A percentile compares a stretch with the other conserved stretches of the same genome.
Evolutionary conservation across 2,888 invertebrate species (phyloP).

Genomic region (Phaonia tiefii): DNA sequence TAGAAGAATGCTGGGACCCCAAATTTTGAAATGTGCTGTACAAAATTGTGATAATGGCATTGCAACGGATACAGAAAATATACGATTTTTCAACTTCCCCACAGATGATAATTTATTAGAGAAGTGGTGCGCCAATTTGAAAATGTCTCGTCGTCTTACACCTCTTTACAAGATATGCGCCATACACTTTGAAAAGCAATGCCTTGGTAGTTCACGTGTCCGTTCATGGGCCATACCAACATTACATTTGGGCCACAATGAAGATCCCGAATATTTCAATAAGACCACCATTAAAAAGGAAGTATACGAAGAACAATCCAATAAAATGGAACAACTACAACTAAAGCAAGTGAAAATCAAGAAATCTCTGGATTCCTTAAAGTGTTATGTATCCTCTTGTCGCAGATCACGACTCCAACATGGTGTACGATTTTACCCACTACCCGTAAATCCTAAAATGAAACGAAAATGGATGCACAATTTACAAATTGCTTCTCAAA

Average conservation of each 20-base stretch:
- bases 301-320: conserved; percentile 37
- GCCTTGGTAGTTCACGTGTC: conserved; percentile 69
- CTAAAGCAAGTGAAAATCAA: conserved; percentile 71
- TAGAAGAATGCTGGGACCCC: conserved; percentile 64
- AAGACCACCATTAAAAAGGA: conserved; percentile 51
- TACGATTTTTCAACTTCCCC: conserved; percentile 68
- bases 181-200: conserved; percentile 67
- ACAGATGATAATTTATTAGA: conserved; percentile 61
- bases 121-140: conserved; percentile 69
- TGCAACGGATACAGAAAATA: conserved; percentile 48
- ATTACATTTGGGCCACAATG: conserved; percentile 58
- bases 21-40: conserved; percentile 66
- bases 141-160: conserved; percentile 64
- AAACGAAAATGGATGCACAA: conserved; percentile 76
- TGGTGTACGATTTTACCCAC: conserved; percentile 73
- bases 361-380: conserved; percentile 67
- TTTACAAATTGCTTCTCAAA: conserved; percentile 69
- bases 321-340: conserved; percentile 19
- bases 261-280: conserved; percentile 53
- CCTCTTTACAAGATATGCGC: conserved; percentile 67
- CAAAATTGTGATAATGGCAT: conserved; percentile 53
- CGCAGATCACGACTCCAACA: conserved; percentile 73
- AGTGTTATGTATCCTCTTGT: conserved; percentile 73
- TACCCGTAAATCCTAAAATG: conserved; percentile 71
- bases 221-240: conserved; percentile 70